These are phyloP conservation scores for Microcebus ravelobensis DNA, from an alignment of 2,113 vertebrate species.

Conservation along the genomic window DNA sequence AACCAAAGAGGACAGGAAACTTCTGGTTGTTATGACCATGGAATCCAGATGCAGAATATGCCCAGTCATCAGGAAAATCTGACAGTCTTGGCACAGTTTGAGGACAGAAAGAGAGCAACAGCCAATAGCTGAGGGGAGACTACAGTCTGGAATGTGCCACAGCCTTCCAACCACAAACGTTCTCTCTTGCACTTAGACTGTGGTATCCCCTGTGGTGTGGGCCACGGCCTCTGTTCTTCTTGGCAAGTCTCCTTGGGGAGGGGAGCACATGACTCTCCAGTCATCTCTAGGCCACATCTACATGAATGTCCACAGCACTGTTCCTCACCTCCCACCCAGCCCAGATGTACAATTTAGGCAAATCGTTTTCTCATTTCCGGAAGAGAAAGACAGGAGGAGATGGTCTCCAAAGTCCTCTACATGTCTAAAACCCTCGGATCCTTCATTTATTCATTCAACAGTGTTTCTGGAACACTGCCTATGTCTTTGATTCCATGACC, in stretches of 20 bases:
- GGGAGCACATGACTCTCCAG: neutral
- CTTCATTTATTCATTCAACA: neutral
- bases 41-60: constrained; percentile 74
- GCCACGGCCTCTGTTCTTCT: constrained; percentile 26
- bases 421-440: neutral
- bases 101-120: constrained; percentile 44
- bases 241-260: neutral
- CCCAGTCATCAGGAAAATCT: constrained; percentile 80
- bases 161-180: constrained; percentile 65
- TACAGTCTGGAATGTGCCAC: constrained; percentile 59
- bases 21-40: constrained; percentile 65
- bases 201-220: neutral
- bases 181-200: neutral
- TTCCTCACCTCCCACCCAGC: neutral
- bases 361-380: neutral
- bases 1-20: constrained; percentile 66
- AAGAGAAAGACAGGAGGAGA: neutral
- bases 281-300: neutral
- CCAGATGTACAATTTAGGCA: neutral
- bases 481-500: neutral
- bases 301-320: neutral
- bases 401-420: neutral
- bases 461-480: neutral
- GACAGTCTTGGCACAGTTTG: constrained; percentile 67
- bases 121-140: constrained; percentile 48